These are phyloP conservation scores for Trichechus manatus DNA, from an alignment of 2,113 vertebrate genomes.

Conservation along the genomic window DNA sequence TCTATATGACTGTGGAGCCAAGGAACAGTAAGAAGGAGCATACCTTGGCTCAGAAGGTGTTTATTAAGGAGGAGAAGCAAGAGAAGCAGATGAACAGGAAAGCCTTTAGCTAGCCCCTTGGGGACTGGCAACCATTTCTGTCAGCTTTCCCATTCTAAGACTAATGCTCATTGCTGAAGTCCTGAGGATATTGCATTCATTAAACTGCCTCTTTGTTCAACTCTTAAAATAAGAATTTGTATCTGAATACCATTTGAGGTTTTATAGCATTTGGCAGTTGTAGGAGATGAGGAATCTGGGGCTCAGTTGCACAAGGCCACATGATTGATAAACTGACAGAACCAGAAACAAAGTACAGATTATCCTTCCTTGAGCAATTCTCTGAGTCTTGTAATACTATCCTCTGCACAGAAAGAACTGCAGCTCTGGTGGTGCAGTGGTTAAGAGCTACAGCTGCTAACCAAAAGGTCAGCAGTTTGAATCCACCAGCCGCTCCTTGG, in stretches of 20 bases:
- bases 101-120: not conserved
- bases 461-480: no score
- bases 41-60: slow-evolving; percentile 22
- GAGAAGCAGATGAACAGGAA: slow-evolving; percentile 1
- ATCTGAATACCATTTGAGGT: not conserved
- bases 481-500: no score
- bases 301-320: not conserved
- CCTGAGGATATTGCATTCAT: slow-evolving; percentile 23
- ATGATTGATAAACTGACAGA: not conserved
- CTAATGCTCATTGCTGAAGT: slow-evolving; percentile 19
- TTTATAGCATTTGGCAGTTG: not conserved
- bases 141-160: slow-evolving; percentile 60
- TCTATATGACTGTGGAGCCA: not conserved
- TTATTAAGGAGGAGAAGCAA: slow-evolving; percentile 13
- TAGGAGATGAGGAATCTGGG: not conserved
- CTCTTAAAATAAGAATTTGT: slow-evolving; percentile 26
- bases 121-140: slow-evolving; percentile 60
- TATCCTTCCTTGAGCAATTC: not conserved
- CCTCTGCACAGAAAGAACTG: not conserved
- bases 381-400: not conserved
- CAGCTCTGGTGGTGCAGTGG: no score
- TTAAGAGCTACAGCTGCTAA: no score
- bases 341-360: not conserved
- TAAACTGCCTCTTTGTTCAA: slow-evolving; percentile 54
- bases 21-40: not conserved